These are phyloP conservation scores for Ctenoplectra terminalis DNA, from an alignment of 1,140 invertebrate genomes.

Conservation along the genomic window DNA sequence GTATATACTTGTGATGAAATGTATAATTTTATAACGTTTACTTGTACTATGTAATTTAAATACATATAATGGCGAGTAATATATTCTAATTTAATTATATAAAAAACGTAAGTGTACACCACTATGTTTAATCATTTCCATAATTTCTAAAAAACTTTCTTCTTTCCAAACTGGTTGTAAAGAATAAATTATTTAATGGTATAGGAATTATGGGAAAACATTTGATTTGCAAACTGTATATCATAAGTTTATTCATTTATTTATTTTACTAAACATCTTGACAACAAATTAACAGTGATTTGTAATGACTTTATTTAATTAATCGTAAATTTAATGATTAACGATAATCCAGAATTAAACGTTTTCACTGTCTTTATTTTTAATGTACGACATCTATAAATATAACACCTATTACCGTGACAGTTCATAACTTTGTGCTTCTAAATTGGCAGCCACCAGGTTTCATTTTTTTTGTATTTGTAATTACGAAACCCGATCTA, in stretches of 20 bases:
- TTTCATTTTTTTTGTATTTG: neutral
- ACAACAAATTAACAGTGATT: neutral
- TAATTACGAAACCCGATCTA: neutral
- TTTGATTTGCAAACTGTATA: neutral
- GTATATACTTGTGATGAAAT: neutral
- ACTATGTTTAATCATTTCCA: no score
- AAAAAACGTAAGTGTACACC: neutral
- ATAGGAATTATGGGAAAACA: no score
- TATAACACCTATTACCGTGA: neutral
- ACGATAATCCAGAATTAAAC: neutral
- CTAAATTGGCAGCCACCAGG: neutral
- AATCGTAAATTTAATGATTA: neutral
- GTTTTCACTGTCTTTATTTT: neutral
- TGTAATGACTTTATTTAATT: neutral
- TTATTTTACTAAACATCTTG: neutral
- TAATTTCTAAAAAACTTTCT: no score
- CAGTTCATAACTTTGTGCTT: neutral
- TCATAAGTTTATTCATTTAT: slow-evolving; percentile 1
- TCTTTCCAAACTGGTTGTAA: no score
- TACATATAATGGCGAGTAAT: neutral
- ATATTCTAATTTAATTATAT: neutral
- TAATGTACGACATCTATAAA: neutral
- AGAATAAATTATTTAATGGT: no score
- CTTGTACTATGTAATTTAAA: neutral
- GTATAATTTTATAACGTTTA: slow-evolving; percentile 4